A percentile compares a stretch with the other conserved stretches of the same genome.
Evolutionary conservation across 53 echinoderm and acorn worm genomes (phyloP).

Genomic region (Temnopleurus reevesii): DNA sequence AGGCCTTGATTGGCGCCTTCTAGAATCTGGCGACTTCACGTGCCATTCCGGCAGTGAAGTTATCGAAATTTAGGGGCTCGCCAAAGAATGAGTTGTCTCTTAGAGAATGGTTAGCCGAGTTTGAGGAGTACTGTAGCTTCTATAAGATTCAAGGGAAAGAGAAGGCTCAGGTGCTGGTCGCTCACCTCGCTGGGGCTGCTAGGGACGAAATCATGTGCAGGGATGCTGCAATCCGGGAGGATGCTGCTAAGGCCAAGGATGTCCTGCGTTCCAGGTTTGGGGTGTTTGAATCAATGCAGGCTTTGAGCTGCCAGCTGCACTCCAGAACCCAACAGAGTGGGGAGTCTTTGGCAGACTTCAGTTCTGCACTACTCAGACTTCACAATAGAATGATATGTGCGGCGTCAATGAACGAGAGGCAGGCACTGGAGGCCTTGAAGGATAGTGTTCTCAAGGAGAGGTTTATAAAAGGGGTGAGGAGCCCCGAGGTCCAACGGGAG

Average conservation of each 20-base stretch:
- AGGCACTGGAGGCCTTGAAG: constrained; percentile 20
- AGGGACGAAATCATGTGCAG: constrained; percentile 42
- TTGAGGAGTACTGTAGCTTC: neutral
- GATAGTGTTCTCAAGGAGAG: neutral
- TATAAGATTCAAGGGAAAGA: neutral
- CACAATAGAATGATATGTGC: constrained; percentile 47
- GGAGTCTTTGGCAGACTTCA: constrained; percentile 49
- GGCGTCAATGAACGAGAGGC: constrained; percentile 11
- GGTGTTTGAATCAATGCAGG: neutral
- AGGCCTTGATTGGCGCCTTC: constrained; percentile 4
- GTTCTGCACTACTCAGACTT: constrained; percentile 15
- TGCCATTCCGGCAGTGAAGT: constrained; percentile 38
- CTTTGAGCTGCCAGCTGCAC: constrained; percentile 26
- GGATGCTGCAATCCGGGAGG: neutral
- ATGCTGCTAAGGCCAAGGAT: neutral
- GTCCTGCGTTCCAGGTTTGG: constrained; percentile 28
- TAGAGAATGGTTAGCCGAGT: constrained; percentile 37
- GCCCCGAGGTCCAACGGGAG: constrained; percentile 19
- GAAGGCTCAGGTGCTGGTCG: constrained; percentile 1
- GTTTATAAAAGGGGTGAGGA: constrained; percentile 25
- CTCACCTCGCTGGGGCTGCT: constrained; percentile 49
- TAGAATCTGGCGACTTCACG: neutral
- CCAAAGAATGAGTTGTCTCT: neutral
- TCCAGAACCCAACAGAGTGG: constrained; percentile 32
- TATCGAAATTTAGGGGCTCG: neutral